These are phyloP conservation scores for Aulostomus chinensis DNA, from an alignment of 2,797 vertebrate species.

Conservation along the genomic window DNA sequence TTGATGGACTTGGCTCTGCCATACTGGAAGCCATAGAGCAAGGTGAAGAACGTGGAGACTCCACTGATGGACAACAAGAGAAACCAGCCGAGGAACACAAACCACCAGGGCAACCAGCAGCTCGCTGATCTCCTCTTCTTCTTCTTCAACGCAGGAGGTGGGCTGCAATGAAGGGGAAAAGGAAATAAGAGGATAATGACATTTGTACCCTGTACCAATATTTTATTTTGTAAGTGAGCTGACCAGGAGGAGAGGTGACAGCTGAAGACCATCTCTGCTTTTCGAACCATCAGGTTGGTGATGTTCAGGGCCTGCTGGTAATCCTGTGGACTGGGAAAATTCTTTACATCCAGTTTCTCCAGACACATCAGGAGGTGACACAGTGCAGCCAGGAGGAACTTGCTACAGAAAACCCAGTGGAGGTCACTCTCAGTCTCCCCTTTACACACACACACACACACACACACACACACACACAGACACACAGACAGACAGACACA, in stretches of 20 bases:
- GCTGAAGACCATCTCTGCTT: conserved; percentile 76
- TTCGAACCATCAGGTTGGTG: conserved; percentile 69
- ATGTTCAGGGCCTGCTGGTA: conserved; percentile 58
- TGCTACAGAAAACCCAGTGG: conserved; percentile 81
- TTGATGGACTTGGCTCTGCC: conserved; percentile 80
- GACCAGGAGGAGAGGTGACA: conserved; percentile 74
- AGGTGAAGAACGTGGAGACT: conserved; percentile 84
- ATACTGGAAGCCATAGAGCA: conserved; percentile 83
- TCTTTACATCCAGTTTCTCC: conserved; percentile 66
- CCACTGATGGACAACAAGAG: conserved; percentile 81
- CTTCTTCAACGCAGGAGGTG: conserved; percentile 37
- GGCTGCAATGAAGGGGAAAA: conserved; percentile 44
- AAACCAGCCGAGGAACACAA: conserved; percentile 83
- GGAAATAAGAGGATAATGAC: background rate
- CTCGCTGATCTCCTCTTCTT: conserved; percentile 39
- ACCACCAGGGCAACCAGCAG: conserved; percentile 86
- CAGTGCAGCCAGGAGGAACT: conserved; percentile 75
- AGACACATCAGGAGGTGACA: conserved; percentile 69
- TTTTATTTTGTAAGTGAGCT: conserved; percentile 11
- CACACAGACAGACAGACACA: conserved; percentile 16
- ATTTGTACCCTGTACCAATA: background rate
- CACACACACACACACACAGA: conserved; percentile 14
- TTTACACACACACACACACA: conserved; percentile 37
- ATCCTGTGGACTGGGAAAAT: conserved; percentile 59
- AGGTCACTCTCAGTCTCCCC: conserved; percentile 70